These are phyloP conservation scores for Gymnocephalus cernua DNA, from an alignment of 2,113 vertebrate genomes.

Conservation along the genomic window DNA sequence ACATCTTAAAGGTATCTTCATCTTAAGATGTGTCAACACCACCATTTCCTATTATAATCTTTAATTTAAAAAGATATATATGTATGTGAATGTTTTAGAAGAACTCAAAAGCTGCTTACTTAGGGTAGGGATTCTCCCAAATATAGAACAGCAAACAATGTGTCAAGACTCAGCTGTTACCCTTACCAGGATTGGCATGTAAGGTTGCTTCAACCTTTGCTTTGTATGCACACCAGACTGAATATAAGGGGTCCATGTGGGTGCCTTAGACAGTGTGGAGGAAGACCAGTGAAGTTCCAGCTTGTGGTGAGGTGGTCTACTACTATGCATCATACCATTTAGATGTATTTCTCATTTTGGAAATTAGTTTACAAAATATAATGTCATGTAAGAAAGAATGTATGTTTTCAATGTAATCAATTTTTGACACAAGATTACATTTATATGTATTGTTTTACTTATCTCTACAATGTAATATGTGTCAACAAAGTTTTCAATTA, in stretches of 20 bases:
- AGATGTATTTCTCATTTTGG: not conserved
- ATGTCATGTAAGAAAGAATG: not conserved
- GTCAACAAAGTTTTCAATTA: not conserved
- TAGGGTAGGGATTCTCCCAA: conserved; percentile 8
- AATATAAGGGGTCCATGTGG: conserved; percentile 55
- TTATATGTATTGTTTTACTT: not conserved
- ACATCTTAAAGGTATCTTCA: not conserved
- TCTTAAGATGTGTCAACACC: not conserved
- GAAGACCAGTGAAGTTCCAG: conserved; percentile 39
- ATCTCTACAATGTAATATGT: not conserved
- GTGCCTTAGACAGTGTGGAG: conserved; percentile 37
- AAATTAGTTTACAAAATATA: not conserved
- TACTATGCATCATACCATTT: not conserved
- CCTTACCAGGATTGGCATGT: conserved; percentile 46
- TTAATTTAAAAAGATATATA: not conserved
- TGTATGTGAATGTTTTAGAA: not conserved
- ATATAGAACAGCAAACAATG: conserved; percentile 28
- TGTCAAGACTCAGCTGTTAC: conserved; percentile 15
- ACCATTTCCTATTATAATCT: no score
- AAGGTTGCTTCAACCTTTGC: conserved; percentile 37
- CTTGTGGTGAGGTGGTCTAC: conserved; percentile 56
- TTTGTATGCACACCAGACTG: conserved; percentile 43
- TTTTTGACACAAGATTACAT: not conserved
- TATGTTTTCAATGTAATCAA: not conserved
- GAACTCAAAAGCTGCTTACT: not conserved